Evolutionary conservation across 2,888 invertebrate species (phyloP).

Genomic region (Dicranocentrus wangi): DNA sequence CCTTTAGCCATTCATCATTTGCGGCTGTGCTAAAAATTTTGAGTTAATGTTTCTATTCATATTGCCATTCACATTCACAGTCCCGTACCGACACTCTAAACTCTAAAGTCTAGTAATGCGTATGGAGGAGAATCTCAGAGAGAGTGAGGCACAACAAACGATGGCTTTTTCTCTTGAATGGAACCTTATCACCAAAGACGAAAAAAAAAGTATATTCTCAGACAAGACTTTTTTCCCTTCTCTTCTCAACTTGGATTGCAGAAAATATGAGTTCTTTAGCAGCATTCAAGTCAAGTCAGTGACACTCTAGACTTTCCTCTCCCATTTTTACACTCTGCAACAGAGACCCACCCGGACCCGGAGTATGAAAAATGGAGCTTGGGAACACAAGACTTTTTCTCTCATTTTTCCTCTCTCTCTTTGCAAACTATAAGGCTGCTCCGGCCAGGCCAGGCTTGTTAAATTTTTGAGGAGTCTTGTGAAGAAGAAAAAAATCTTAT

Average conservation of each 20-base stretch:
- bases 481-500: slow-evolving; percentile 43
- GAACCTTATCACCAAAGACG: slow-evolving; percentile 6
- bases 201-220: slow-evolving; percentile 12
- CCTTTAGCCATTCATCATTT: too few species aligned
- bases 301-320: slow-evolving; percentile 18
- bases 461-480: slow-evolving; percentile 45
- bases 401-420: slow-evolving; percentile 2
- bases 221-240: background rate
- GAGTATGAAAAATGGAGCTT: slow-evolving; percentile 45
- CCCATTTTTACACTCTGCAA: too few species aligned
- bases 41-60: too few species aligned
- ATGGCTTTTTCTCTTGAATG: slow-evolving; percentile 14
- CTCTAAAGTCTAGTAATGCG: too few species aligned
- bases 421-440: background rate
- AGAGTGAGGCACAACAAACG: slow-evolving; percentile 2
- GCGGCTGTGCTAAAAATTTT: too few species aligned
- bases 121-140: background rate
- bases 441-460: slow-evolving; percentile 15
- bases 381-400: slow-evolving; percentile 17
- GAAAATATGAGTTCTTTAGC: slow-evolving; percentile 19
- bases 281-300: slow-evolving; percentile 27
- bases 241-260: slow-evolving; percentile 4
- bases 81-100: too few species aligned
- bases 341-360: too few species aligned
- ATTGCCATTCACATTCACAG: too few species aligned